These are phyloP conservation scores for Dasyprocta punctata DNA, from an alignment of 2,113 vertebrate species.

Conservation along the genomic window DNA sequence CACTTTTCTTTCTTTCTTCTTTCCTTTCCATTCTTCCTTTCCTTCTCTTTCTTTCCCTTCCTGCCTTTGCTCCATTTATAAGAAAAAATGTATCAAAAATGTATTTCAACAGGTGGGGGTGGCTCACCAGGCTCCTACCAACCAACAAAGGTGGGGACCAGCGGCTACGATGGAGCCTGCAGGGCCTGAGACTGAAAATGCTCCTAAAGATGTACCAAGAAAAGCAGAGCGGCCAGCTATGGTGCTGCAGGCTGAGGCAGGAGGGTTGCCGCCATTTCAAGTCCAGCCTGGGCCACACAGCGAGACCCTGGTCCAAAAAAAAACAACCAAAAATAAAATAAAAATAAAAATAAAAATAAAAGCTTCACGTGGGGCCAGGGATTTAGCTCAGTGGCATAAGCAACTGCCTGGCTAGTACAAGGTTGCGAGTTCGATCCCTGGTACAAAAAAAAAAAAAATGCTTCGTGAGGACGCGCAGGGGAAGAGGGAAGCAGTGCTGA, in stretches of 20 bases:
- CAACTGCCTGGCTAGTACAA: too few relatives aligned
- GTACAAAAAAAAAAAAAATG: too few relatives aligned
- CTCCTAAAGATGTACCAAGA: not conserved
- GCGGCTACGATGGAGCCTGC: not conserved
- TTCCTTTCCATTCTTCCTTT: not conserved
- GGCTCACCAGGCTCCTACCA: too few relatives aligned
- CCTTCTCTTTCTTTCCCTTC: not conserved
- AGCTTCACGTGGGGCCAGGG: not conserved
- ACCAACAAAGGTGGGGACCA: too few relatives aligned
- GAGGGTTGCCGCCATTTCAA: not conserved
- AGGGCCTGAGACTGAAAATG: not conserved
- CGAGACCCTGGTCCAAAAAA: not conserved
- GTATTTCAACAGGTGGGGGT: too few relatives aligned
- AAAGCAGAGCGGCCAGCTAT: not conserved
- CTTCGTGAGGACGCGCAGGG: too few relatives aligned
- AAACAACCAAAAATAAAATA: not conserved
- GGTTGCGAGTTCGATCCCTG: too few relatives aligned
- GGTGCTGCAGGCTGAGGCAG: not conserved
- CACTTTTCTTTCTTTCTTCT: not conserved
- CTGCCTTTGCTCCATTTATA: not conserved
- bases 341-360: too few relatives aligned
- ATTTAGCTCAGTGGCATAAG: too few relatives aligned
- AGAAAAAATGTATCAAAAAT: slow-evolving; percentile 3
- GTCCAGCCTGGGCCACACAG: not conserved
- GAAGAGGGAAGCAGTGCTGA: not conserved